A percentile compares a stretch with the other conserved stretches of the same genome.
phyloP scores from a whole-genome alignment of 2,797 vertebrate genomes.

The Liparis tanakae region DNA sequence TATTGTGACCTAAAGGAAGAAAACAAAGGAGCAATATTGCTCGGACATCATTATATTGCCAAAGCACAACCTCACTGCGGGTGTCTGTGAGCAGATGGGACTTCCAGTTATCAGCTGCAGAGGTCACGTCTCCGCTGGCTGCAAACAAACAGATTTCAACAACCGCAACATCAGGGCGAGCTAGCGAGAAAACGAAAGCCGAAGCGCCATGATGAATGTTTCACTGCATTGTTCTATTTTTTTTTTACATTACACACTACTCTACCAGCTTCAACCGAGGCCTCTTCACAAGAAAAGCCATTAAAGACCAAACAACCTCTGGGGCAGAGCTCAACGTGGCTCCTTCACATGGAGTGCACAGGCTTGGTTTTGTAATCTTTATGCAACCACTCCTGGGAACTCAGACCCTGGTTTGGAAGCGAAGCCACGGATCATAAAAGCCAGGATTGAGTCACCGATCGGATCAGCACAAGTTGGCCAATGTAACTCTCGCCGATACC shows the following conservation, averaged over 20 bases:
- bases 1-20: no score
- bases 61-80: constrained; percentile 16
- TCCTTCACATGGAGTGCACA: constrained; percentile 33
- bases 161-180: constrained; percentile 12
- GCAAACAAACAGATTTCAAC: constrained; percentile 40
- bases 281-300: constrained; percentile 20
- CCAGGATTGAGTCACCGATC: no score
- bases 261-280: constrained; percentile 41
- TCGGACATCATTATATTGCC: constrained; percentile 17
- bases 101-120: constrained; percentile 17
- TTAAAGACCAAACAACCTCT: constrained; percentile 47
- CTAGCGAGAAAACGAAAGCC: background rate
- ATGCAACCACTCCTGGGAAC: constrained; percentile 41
- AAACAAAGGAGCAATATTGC: no score
- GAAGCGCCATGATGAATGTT: constrained; percentile 72
- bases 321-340: constrained; percentile 41
- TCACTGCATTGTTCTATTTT: constrained; percentile 68
- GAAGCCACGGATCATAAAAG: no score
- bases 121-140: constrained; percentile 40
- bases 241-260: constrained; percentile 60
- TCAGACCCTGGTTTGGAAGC: background rate
- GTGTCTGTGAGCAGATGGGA: constrained; percentile 38
- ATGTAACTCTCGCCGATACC: no score
- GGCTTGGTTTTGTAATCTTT: constrained; percentile 43
- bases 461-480: no score